Percentiles rank a stretch among this genome's conserved stretches.
Evolutionary conservation across 2,797 vertebrate genomes (phyloP).

Genomic region (Myotis findleyi): DNA sequence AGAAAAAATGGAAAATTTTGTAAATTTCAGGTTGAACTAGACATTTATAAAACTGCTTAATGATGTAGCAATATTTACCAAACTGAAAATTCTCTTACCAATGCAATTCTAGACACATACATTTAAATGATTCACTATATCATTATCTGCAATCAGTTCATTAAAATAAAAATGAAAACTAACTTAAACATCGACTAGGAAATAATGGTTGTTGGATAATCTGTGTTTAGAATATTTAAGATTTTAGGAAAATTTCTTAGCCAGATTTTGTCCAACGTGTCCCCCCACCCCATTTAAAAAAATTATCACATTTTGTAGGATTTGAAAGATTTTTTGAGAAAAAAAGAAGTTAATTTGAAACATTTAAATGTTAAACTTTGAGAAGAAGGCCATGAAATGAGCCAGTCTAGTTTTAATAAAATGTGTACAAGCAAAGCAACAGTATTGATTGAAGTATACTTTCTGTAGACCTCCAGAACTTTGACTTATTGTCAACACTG

Average conservation of each 20-base stretch:
- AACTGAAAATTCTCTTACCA: slow-evolving; percentile 35
- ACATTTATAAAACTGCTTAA: background rate
- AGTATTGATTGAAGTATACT: background rate
- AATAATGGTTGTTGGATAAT: background rate
- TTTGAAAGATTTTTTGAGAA: background rate
- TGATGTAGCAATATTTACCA: background rate
- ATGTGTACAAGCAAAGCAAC: background rate
- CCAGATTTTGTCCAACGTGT: background rate
- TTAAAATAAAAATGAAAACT: slow-evolving; percentile 28
- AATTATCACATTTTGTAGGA: background rate
- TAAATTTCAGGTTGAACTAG: background rate
- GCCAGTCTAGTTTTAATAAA: background rate
- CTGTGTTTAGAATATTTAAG: background rate
- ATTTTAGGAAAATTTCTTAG: background rate
- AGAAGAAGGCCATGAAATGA: background rate
- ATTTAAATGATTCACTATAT: background rate
- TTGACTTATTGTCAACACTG: background rate
- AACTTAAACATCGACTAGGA: background rate
- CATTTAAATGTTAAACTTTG: background rate
- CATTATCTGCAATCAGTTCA: background rate
- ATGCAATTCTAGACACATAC: background rate
- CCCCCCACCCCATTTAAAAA: background rate
- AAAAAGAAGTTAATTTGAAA: background rate
- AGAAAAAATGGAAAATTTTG: background rate
- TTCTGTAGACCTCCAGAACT: background rate